A percentile compares a stretch with the other conserved stretches of the same genome.
phyloP scores from a whole-genome alignment of 1,140 invertebrate species.

The Musca vetustissima region DNA sequence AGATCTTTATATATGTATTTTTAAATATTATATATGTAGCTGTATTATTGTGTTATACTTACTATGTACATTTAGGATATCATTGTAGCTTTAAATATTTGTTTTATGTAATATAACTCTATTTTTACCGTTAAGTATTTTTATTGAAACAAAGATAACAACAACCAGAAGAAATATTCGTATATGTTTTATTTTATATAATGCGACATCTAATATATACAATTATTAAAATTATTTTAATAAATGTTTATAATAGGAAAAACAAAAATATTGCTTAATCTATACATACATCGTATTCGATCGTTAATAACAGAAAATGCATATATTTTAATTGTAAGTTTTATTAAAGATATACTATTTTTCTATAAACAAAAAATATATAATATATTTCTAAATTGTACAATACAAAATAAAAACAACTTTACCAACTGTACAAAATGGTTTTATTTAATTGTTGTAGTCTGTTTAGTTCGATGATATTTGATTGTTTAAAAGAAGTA shows the following conservation, averaged over 20 bases:
- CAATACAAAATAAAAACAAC: too few relatives aligned
- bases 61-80: slow-evolving; percentile 6
- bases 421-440: too few relatives aligned
- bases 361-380: slow-evolving; percentile 5
- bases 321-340: slow-evolving; percentile 9
- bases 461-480: too few relatives aligned
- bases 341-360: slow-evolving; percentile 11
- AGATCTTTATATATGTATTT: neutral
- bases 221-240: neutral
- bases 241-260: neutral
- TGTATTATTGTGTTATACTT: slow-evolving; percentile 10
- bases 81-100: slow-evolving; percentile 19
- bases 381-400: too few relatives aligned
- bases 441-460: too few relatives aligned
- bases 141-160: neutral
- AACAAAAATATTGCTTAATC: neutral
- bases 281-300: neutral
- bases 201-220: neutral
- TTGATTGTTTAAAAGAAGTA: too few relatives aligned
- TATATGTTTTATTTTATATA: neutral
- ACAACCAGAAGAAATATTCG: neutral
- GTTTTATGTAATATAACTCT: neutral
- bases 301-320: neutral
- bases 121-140: slow-evolving; percentile 21
- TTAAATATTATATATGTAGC: too few relatives aligned